These are phyloP conservation scores for Emys orbicularis DNA, from an alignment of 2,797 vertebrate genomes.

Conservation along the genomic window DNA sequence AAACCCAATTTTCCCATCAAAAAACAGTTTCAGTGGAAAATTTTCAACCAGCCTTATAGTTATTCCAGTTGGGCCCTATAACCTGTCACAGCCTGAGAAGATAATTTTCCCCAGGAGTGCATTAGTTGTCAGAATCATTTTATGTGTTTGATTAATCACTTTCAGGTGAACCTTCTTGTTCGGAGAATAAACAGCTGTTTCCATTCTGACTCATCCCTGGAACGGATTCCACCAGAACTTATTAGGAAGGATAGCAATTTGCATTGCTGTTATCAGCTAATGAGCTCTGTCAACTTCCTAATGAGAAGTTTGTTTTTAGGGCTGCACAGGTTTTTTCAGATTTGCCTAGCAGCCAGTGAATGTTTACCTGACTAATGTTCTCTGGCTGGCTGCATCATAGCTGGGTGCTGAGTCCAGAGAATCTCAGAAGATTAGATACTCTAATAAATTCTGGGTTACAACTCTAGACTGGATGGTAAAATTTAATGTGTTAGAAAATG, in stretches of 20 bases:
- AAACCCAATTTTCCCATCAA: neutral
- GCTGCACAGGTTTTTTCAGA: neutral
- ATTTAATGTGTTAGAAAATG: neutral
- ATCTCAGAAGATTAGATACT: neutral
- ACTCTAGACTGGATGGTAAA: neutral
- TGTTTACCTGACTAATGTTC: neutral
- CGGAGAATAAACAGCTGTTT: neutral
- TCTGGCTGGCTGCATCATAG: neutral
- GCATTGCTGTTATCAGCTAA: neutral
- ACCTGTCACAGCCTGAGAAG: neutral
- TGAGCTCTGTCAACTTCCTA: neutral
- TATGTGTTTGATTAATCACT: neutral
- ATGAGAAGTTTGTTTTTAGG: neutral
- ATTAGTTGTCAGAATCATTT: neutral
- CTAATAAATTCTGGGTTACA: neutral
- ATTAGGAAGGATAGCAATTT: neutral
- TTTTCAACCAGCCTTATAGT: neutral
- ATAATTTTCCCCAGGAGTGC: neutral
- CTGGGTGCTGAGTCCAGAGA: neutral
- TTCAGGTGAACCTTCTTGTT: neutral
- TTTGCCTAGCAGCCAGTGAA: neutral
- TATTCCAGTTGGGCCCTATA: neutral
- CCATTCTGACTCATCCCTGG: neutral
- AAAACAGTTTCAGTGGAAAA: neutral
- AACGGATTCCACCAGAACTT: neutral